Evolutionary conservation across 2,797 vertebrate species (phyloP), one percentile per base, ranked within the genome.

Genomic region (Enteromius unitaeniatus): DNA sequence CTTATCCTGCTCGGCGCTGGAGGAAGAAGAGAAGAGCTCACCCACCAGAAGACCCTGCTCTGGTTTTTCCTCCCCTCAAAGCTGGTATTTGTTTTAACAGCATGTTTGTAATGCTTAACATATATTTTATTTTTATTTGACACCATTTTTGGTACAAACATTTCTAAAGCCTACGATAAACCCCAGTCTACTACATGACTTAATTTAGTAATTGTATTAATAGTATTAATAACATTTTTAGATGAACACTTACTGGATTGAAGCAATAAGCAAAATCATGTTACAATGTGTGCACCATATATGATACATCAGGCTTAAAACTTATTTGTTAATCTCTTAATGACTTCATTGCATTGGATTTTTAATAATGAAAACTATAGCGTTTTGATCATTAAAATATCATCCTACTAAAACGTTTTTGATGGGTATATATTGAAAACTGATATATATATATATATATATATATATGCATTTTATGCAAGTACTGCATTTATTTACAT

Each of bases 1-100:
- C 97, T 0, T 99, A 99, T 83, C 98, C 98, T 0, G 97, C 98
- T 1, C 96, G 98, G 0, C 96, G 98, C 82, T 99, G 98, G 98
- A 93, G 98, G 85, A 99, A 99, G 93, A 99, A 96, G 86, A 95
- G 97, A 34, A 95, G 97, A 47, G 95, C 97, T 3, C 98, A 99
- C 80, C 98, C 98, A 0, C 98, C 98, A 0, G 98, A 99, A 87
- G 98, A 99, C 53, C 97, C 98, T 0, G 94, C 97, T 2, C 94
- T 99, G 84, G 95, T 96, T 13, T 99, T 99, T 79, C 96, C 98
- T 0, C 95, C 97, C 26, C 94, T 99, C 72, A 99, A 99, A 94
- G 91, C 98, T 90, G 97, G 97, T 97, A 93, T 64, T 3, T 9
- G 21, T 64, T 8, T 37, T 10, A 13, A 82, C 58, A 84, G 14